Evolutionary conservation across 2,888 invertebrate genomes (phyloP), one percentile per base, ranked within the genome.

Genomic region (Drosophila percnosoma): DNA sequence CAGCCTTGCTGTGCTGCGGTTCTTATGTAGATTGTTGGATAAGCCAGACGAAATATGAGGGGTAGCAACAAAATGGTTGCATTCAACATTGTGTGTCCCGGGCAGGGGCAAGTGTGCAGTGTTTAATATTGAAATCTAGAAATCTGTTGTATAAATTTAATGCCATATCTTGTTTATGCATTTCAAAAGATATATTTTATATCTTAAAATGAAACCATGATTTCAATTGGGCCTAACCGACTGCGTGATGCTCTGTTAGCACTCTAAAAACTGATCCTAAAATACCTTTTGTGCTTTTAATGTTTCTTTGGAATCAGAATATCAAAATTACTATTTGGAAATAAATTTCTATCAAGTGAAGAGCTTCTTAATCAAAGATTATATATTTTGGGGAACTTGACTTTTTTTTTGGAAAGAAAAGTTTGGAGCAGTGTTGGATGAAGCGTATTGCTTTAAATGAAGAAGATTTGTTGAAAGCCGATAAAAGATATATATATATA

Each of bases 1-100:
- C 68, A 65, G 66, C 68, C 76, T 33, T 59, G 62, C 60, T 58
- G 54, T 62, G 59, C 64, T 80, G 82, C 68, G 80, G 83, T 73
- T 82, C 75, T 75, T 82, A 75, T 82, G 73, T 82, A 80, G 80
- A 80, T 80, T 75, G 57, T 61, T 36, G 69, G 83, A 82, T 80
- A 80, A 82, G 75, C 71, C 71, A 52, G 27, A 62, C 66, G 29
- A 29, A 59, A 58, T 65, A 51, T 52, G 51, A 68, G 57, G 74
- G 68, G 74, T 57, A 66, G 53, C 64, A 53, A 60, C 75, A 75
- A 78, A 74, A 78, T 72, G 68, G 67, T 40, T 48, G 71, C 34
- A 53, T 68, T 42, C 31, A 29, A 59, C 58, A 54, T 52, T 40
- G 34, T 11, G 48, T 11, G 48, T 33, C 6, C 15, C 18, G 36